Evolutionary conservation across 2,797 vertebrate genomes (phyloP), one percentile per base, ranked within the genome.

Genomic region (Pipistrellus kuhlii): DNA sequence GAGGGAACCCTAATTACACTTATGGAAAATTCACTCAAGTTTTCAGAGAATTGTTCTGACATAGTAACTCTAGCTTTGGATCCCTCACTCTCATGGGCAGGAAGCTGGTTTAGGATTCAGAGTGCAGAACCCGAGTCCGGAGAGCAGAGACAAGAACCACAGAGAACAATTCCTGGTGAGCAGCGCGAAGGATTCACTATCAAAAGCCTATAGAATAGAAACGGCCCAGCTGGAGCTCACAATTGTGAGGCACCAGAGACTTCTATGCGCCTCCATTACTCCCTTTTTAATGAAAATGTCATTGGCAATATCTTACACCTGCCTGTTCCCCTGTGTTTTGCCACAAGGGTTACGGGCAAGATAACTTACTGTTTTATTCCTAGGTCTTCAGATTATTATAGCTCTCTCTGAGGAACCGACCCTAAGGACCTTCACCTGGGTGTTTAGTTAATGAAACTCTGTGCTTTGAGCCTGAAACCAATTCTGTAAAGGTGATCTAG

Each of bases 41-140:
- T 73, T 85, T 88, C 78, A 68, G 44, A 69, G 41, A 69, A 68
- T 44, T 88, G 3, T 90, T 92, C 48, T 41, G 15, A 1, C 41
- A n/a, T 73, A 92, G 30, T 44, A 51, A 38, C 18, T 75, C 17
- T 18, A 38, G 35, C 21, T 77, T 83, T 38, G 17, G 21, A 25
- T 55, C 9, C 18, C 21, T 78, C 32, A 30, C 2, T 27, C 41
- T 38, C 21, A 5, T 25, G 75, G n/a, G 11, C 23, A 20, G 25
- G 25, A 89, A 51, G 44, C 48, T 59, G 69, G 32, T 7, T 51
- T 59, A 35, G 30, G 21, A 83, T 48, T 69, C 35, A 21, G 38
- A 73, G 48, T 5, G 10, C 48, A 62, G 13, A 83, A 10, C 41
- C 35, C 2, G 30, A 25, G 15, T 38, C 12, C 2, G 35, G 41